Evolutionary conservation across 2,113 vertebrate genomes (phyloP), one percentile per base, ranked within the genome.

Genomic region (Symphodus melops): DNA sequence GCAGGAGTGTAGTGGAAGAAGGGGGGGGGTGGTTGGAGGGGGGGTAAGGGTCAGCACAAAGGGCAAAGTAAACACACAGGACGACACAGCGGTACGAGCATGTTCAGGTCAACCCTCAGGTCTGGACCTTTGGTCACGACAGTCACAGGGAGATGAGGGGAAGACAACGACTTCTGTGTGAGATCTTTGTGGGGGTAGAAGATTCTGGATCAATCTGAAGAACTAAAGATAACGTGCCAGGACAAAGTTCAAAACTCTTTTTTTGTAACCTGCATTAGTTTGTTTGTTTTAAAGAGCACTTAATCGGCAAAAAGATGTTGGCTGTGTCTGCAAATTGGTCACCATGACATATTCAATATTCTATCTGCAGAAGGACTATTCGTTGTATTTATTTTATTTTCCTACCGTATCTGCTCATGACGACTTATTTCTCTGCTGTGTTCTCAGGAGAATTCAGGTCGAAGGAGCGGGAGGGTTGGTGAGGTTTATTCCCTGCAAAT

Each of bases 41-140:
- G 48, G 87, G 84, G 55, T 68, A 82, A 74, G 84, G 90, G 91
- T 91, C 89, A 85, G 73, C 39, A 36, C 57, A 70, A 42, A 82
- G 83, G 74, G 57, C 11, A 57, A 72, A 80, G 65, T 82, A 91
- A 88, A 91, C 82, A 85, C 46, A 85, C 51, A 80, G 59, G 68
- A 68, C 49, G 72, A 44, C 56, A 79, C 52, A 57, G 54, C 21
- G 51, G 28, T 44, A 62, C 2, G 28, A 80, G 58, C 55, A 53
- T 71, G 68, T 66, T 82, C 37, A 66, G 54, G 69, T 88, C 60
- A 81, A 49, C 23, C 65, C 59, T 9, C 33, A 66, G 55, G 56
- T 66, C 63, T 16, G 20, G 39, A 52, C 23, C 23, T 68, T 49
- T 46, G 23, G 19, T 21, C 25, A 51, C 36, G 59, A 33, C 28